Percentiles rank a stretch among this genome's conserved stretches.
phyloP scores from a whole-genome alignment of 2,113 vertebrate species.

The Phodopus roborovskii region DNA sequence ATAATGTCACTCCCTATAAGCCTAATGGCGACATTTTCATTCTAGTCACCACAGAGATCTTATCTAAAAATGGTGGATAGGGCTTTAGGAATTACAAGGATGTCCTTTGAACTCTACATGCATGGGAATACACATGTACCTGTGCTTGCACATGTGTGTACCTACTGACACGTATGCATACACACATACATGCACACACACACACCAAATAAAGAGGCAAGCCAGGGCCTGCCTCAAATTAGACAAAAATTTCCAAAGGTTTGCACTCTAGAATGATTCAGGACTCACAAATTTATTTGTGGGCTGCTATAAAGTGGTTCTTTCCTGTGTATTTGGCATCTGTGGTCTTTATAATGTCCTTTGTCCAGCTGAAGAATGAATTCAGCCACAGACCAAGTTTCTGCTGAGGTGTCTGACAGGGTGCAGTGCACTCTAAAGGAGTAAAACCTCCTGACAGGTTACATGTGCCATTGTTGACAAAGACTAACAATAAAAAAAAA shows the following conservation, averaged over 20 bases:
- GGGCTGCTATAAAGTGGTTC: background rate
- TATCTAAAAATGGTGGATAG: background rate
- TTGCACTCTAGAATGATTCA: background rate
- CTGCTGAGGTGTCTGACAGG: background rate
- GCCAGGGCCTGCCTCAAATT: background rate
- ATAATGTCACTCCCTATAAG: background rate
- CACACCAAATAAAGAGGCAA: background rate
- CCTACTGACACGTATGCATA: background rate
- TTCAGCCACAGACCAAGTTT: background rate
- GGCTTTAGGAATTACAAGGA: background rate
- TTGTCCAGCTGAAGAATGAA: background rate
- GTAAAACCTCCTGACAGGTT: background rate
- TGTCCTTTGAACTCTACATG: background rate
- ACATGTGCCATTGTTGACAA: background rate
- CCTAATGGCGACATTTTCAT: background rate
- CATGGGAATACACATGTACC: background rate
- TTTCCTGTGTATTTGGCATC: background rate
- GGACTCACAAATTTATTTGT: background rate
- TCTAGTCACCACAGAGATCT: background rate
- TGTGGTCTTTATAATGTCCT: background rate
- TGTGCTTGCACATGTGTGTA: background rate
- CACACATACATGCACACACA: background rate
- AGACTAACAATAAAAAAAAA: background rate
- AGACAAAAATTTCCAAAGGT: background rate
- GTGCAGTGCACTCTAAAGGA: background rate